Evolutionary conservation across 2,888 invertebrate species (phyloP).

Genomic region (Tipula unca): DNA sequence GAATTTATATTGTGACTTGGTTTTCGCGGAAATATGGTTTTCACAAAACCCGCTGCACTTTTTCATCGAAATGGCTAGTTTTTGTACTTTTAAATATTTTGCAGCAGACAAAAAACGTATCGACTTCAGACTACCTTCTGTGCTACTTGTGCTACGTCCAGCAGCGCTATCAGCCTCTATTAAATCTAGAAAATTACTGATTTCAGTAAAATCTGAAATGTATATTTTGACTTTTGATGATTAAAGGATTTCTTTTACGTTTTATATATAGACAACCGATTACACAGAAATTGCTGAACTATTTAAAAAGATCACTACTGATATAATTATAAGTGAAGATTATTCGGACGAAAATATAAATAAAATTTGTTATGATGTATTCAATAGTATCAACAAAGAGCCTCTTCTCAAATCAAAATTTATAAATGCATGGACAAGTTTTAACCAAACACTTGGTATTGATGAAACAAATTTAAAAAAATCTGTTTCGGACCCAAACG

Average conservation of each 20-base stretch:
- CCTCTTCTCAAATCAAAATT: not conserved
- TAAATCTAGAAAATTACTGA: too few relatives aligned
- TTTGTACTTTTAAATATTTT: too few relatives aligned
- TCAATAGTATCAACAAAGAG: not conserved
- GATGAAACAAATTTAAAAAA: not conserved
- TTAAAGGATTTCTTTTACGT: not conserved
- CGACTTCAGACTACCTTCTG: too few relatives aligned
- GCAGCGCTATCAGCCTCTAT: too few relatives aligned
- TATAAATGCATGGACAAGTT: not conserved
- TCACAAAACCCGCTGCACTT: too few relatives aligned
- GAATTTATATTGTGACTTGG: too few relatives aligned
- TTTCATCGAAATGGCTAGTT: too few relatives aligned
- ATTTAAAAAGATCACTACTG: not conserved
- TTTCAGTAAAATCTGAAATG: too few relatives aligned
- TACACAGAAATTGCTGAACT: not conserved
- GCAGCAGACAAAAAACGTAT: too few relatives aligned
- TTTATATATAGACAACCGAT: not conserved
- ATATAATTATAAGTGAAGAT: not conserved
- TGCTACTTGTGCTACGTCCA: too few relatives aligned
- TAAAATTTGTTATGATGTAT: not conserved
- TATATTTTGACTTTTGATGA: too few relatives aligned
- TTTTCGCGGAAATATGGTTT: too few relatives aligned
- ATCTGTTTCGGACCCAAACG: not conserved
- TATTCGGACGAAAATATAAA: slow-evolving; percentile 9
- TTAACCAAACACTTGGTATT: not conserved